Base-by-base conservation (phyloP, 2,113 vertebrate species). In the Pseudopipra pipra region DNA sequence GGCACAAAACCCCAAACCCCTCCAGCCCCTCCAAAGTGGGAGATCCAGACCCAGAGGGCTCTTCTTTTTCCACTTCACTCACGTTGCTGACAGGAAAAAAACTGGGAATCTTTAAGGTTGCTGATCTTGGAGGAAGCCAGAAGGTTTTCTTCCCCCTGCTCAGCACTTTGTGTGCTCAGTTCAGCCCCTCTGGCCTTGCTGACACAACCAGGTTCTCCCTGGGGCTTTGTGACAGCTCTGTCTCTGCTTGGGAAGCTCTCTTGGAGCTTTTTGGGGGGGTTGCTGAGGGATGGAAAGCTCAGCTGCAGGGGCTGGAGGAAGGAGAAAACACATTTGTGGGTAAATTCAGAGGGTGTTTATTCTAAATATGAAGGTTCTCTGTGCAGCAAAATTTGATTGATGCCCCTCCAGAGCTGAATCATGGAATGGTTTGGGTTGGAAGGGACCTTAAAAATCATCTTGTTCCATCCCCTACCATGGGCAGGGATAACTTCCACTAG, bases 281-380 rank as follows among this genome's bases (percentile, higher is more conserved):
- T 41, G n/a, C 54, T 37, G 37, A 52, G 15, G 20, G 10, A 5
- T 21, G 16, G 56, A 55, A 80, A n/a, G 20, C 41, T 71, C 52
- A 61, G 51, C 22, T 55, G 6, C 4, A 6, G 25, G 56, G 56
- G 35, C 5, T 37, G 16, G 16, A 16, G 58, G 35, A 37, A 52
- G 46, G 61, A 51, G 12, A 23, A n/a, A 33, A 37, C 2, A 1
- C 0, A 1, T 1, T 11, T 56, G 12, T 15, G 46, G 41, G 47
- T 13, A 12, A 43, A 21, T 61, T 61, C 24, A 28, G 44, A 30
- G 14, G 0, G 0, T n/a, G 16, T 43, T 51, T 35, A 5, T 28
- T 33, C 4, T 24, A 28, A 52, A 33, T 4, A 5, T 2, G 5
- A 31, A 31, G 22, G 30, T 49, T 5, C 1, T 44, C 8, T 9